phyloP scores from a whole-genome alignment of 2,888 invertebrate genomes.

The Apomyelois bistriatella region DNA sequence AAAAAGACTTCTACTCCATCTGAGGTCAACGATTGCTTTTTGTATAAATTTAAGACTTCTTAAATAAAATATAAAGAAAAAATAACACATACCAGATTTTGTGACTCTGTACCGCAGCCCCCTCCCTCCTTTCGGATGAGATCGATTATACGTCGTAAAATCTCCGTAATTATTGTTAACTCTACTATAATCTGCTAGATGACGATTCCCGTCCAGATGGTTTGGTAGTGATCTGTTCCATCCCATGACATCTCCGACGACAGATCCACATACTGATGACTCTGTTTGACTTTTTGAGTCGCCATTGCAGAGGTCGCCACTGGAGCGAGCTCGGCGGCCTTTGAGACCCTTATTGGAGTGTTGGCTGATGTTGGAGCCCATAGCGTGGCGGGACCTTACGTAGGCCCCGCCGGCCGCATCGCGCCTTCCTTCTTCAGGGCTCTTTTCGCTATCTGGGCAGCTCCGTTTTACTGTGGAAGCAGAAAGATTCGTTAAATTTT shows the following conservation, averaged over 20 bases:
- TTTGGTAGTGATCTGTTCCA: slow-evolving; percentile 83
- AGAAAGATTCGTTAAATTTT: slow-evolving; percentile 1
- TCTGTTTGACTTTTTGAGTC: slow-evolving; percentile 72
- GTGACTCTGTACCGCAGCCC: slow-evolving; percentile 69
- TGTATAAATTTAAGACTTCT: too few species aligned
- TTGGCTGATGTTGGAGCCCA: slow-evolving; percentile 90
- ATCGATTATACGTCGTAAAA: slow-evolving; percentile 64
- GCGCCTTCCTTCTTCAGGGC: slow-evolving; percentile 43
- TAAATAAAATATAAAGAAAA: not conserved
- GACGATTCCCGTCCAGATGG: slow-evolving; percentile 83
- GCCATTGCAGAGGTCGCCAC: slow-evolving; percentile 86
- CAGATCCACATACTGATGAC: slow-evolving; percentile 73
- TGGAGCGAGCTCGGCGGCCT: slow-evolving; percentile 86
- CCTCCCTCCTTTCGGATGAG: slow-evolving; percentile 68
- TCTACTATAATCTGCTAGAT: slow-evolving; percentile 75
- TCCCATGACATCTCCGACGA: slow-evolving; percentile 73
- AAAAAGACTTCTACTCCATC: too few species aligned
- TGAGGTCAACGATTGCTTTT: too few species aligned
- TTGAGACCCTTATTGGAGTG: slow-evolving; percentile 86
- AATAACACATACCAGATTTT: slow-evolving; percentile 66
- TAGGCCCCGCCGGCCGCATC: slow-evolving; percentile 70
- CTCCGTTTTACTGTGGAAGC: slow-evolving; percentile 44
- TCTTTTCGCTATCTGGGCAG: slow-evolving; percentile 35
- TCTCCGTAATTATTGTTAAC: slow-evolving; percentile 80
- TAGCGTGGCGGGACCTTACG: slow-evolving; percentile 77